Base-by-base conservation (phyloP, 2,113 vertebrate species). In the Lichenostomus cassidix region DNA sequence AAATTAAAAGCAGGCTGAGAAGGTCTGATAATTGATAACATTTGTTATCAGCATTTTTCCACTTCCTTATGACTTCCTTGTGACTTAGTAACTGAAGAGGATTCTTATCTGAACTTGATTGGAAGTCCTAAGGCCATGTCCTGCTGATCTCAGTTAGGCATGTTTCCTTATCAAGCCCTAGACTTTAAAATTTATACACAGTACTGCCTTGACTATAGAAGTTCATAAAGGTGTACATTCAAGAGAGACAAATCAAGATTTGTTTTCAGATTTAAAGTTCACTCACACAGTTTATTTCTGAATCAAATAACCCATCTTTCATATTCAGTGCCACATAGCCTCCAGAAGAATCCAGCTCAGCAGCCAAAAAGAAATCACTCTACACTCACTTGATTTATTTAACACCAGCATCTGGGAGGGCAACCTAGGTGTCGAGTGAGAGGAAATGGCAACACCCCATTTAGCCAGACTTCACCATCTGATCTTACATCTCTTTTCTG, bases 281-380 rank as follows among this genome's bases (percentile, higher is more conserved):
- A 79, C 2, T 5, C 33, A 28, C 13, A 50, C 4, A 74, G 41
- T 77, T 79, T 91, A 65, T 77, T 95, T 93, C 75, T 86, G 63
- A 29, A 58, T 76, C 63, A 55, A n/a, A 29, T 85, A 83, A 50
- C 28, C 42, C 37, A 35, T 87, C 53, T 87, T 94, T 75, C 35
- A 52, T 87, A 52, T 50, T 73, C 16, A 50, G n/a, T 90, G n/a
- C 33, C 60, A 59, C 22, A 44, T 42, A 91, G 17, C 39, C 59
- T 91, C 62, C 70, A 35, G 55, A 93, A 83, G 59, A 94, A 87
- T 93, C 63, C 47, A 63, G 9, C 39, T 67, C 50, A 59, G 60
- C 95, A 94, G 87, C 90, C 84, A 77, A 86, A 86, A 95, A 88
- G 67, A 77, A 94, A 95, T 96, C 94, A 92, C 58, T 95, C 91